Conservation (phyloP, 1,140 invertebrate species). For the Drosophila prosaltans region DNA sequence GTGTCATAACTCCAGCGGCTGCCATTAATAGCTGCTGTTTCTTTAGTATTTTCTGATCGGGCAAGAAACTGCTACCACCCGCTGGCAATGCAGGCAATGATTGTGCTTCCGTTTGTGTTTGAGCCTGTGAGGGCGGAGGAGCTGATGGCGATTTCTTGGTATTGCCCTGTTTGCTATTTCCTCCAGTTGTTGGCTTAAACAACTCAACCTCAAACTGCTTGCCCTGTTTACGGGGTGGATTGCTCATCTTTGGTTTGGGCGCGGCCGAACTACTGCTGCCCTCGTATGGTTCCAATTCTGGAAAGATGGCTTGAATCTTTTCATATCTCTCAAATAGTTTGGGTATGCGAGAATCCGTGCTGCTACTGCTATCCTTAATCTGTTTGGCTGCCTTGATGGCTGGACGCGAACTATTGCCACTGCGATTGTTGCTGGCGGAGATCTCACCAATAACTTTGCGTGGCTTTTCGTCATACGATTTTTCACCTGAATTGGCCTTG, state of each 20-base stretch:
- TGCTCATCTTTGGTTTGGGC: conserved; percentile 36
- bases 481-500: conserved; percentile 61
- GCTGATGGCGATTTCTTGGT: conserved; percentile 76
- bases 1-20: conserved; percentile 65
- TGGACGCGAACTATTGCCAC: conserved; percentile 15
- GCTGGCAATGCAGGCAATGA: conserved; percentile 43
- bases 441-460: conserved; percentile 75
- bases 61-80: conserved; percentile 71
- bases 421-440: conserved; percentile 20
- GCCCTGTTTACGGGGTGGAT: conserved; percentile 46
- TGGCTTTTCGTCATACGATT: conserved; percentile 59
- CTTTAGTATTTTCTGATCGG: conserved; percentile 76
- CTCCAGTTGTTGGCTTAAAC: conserved; percentile 50
- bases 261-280: neutral
- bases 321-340: conserved; percentile 89
- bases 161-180: conserved; percentile 62
- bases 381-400: conserved; percentile 85
- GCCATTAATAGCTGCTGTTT: conserved; percentile 74
- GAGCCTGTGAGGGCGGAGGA: conserved; percentile 55
- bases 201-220: conserved; percentile 71
- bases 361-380: conserved; percentile 84
- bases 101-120: conserved; percentile 28
- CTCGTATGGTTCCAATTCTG: conserved; percentile 86
- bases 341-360: conserved; percentile 84
- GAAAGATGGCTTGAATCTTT: conserved; percentile 90